Percentiles rank a stretch among this genome's conserved stretches.
Conservation (phyloP, 2,797 vertebrate genomes). For the Scomberomorus guttatus region DNA sequence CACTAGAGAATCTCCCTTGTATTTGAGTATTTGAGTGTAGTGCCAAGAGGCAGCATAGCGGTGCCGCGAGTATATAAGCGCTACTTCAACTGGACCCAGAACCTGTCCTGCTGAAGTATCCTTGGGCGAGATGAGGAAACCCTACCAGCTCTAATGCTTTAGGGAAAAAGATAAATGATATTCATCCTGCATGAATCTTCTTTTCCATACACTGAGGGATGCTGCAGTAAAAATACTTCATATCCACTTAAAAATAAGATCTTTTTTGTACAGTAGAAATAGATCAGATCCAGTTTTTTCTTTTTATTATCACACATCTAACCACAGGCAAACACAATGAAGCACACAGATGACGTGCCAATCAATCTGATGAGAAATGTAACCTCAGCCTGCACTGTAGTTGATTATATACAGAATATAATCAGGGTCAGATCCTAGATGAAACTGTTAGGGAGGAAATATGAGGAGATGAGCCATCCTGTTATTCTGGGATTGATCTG, state of each 20-base stretch:
- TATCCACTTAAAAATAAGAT: no score
- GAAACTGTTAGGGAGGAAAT: conserved; percentile 45
- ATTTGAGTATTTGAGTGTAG: background rate
- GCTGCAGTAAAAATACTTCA: no score
- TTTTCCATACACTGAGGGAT: background rate
- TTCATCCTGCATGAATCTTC: background rate
- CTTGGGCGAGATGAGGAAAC: background rate
- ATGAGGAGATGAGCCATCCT: conserved; percentile 45
- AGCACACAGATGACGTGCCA: background rate
- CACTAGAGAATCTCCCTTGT: conserved; percentile 1
- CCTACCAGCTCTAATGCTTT: background rate
- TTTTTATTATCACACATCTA: background rate
- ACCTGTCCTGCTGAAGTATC: conserved; percentile 4
- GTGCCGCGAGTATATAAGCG: background rate
- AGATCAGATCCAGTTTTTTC: no score
- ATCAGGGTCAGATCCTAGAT: conserved; percentile 13
- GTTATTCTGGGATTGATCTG: conserved; percentile 44
- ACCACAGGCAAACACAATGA: background rate
- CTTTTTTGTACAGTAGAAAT: no score
- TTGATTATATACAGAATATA: conserved; percentile 16
- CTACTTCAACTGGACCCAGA: background rate
- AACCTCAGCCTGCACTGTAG: background rate
- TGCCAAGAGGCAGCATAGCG: background rate
- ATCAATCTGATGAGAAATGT: background rate
- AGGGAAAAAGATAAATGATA: background rate